Evolutionary conservation across 2,113 vertebrate species (phyloP), one percentile per base, ranked within the genome.

Genomic region (Dasyurus viverrinus): DNA sequence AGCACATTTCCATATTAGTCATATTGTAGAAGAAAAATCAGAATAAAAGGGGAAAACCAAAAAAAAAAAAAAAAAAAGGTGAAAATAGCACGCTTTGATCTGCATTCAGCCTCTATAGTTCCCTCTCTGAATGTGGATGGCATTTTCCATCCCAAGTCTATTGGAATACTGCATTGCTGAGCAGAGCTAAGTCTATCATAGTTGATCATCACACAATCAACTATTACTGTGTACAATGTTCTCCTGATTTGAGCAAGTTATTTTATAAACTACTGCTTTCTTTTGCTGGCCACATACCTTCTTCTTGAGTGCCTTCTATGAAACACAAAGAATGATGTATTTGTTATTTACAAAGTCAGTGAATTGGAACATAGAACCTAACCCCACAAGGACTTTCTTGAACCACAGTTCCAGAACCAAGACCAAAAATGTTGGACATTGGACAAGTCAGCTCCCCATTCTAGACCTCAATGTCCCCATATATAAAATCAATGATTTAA

Each of bases 211-310:
- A 11, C 50, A 52, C 50, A 52, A 52, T 52, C 50, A 11, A 9
- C 50, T 52, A 9, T 52, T 52, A 52, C 50, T 52, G 9, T 52
- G 50, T 52, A 52, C 50, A 52, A 52, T 52, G 9, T 52, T 52
- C 50, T 52, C 50, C 10, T 52, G 50, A 10, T 93, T 54, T 54
- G n/a, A 89, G 68, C n/a, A 53, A 54, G 60, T 95, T 95, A 90
- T 94, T 52, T 90, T 27, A 25, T 16, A 22, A 14, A 48, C 0
- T 26, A 68, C 57, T 14, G 0, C 3, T 19, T 30, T 30, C 11
- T 36, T 36, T 36, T 36, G 36, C 60, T n/a, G 14, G 30, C 27
- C 60, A 68, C 30, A 16, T 14, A 9, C 26, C 2, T 27, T 90
- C 50, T 90, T 50, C 89, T 27, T 27, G 89, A 27, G 24, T 27